A percentile compares a stretch with the other conserved stretches of the same genome.
Conservation (phyloP, 2,888 invertebrate species). For the Chrysolina haemoptera region DNA sequence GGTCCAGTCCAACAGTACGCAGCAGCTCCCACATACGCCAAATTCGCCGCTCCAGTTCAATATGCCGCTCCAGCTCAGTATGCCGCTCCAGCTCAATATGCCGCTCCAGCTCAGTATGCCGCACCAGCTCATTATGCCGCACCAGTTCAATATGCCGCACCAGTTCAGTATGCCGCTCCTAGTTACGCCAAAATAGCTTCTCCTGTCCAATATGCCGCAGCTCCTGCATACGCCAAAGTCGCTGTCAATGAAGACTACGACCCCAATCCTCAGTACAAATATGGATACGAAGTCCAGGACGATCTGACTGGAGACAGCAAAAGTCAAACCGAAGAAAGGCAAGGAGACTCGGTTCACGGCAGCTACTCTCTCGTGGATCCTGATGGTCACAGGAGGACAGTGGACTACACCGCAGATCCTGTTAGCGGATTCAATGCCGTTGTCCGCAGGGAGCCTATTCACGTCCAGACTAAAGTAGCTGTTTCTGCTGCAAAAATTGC, state of each 20-base stretch:
- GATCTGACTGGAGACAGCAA: conserved; percentile 71
- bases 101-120: conserved; percentile 43
- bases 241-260: conserved; percentile 65
- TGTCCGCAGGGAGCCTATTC: conserved; percentile 75
- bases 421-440: conserved; percentile 77
- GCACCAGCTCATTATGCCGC: no score
- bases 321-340: conserved; percentile 66
- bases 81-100: conserved; percentile 32
- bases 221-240: conserved; percentile 55
- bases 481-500: conserved; percentile 50
- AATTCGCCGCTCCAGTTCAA: not conserved
- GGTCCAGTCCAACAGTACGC: not conserved
- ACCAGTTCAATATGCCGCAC: conserved; percentile 39
- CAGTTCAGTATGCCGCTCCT: conserved; percentile 21
- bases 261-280: conserved; percentile 74
- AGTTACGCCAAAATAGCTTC: conserved; percentile 33
- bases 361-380: conserved; percentile 72
- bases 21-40: not conserved
- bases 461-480: conserved; percentile 67
- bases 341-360: conserved; percentile 74
- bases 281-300: conserved; percentile 74
- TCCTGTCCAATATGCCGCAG: conserved; percentile 41
- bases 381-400: conserved; percentile 72
- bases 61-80: conserved; percentile 24
- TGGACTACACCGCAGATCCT: conserved; percentile 75